A percentile compares a stretch with the other conserved stretches of the same genome.
phyloP scores from a whole-genome alignment of 2,888 invertebrate genomes.

The Phymatocera aterrima region DNA sequence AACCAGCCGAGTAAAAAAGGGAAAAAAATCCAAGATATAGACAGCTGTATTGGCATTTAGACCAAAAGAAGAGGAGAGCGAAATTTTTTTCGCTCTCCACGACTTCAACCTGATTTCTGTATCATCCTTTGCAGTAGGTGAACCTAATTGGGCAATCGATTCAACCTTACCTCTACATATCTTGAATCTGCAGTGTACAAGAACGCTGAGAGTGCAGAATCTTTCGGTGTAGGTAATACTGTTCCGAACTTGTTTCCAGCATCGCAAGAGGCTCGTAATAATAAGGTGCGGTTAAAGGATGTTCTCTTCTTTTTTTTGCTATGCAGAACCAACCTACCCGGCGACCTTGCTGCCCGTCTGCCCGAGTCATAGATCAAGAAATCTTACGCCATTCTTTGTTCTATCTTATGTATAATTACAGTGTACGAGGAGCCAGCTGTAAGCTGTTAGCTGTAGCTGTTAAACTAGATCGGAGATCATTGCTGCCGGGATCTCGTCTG shows the following conservation, averaged over 20 bases:
- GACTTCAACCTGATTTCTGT: background rate
- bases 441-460: background rate
- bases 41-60: background rate
- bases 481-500: background rate
- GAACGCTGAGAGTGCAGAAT: background rate
- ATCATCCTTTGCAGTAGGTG: background rate
- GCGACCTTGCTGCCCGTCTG: conserved; percentile 35
- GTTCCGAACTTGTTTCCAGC: background rate
- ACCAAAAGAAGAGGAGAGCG: no score
- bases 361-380: conserved; percentile 26
- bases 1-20: background rate
- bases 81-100: background rate
- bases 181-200: no score
- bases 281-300: conserved; percentile 15
- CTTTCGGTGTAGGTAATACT: no score
- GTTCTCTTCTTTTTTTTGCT: no score
- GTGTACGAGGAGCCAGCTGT: background rate
- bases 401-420: conserved; percentile 12
- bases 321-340: no score
- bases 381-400: conserved; percentile 26
- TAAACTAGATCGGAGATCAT: conserved; percentile 4
- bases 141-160: background rate
- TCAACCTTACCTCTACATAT: no score
- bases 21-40: background rate
- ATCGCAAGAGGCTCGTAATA: background rate